Conservation (phyloP, 2,888 invertebrate genomes). For the Laspeyria flexula region DNA sequence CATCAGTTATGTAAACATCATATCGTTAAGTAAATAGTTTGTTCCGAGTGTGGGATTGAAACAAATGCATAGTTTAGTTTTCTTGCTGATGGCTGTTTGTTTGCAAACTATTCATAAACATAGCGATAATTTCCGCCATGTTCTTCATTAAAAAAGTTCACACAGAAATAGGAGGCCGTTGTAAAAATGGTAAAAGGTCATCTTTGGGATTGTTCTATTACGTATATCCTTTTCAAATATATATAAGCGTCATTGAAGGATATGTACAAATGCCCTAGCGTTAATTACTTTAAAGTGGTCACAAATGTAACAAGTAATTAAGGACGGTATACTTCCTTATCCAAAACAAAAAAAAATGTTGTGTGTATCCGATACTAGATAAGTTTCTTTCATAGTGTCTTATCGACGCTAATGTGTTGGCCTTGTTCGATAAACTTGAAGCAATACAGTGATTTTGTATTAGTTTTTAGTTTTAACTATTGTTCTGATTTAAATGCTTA, state of each 20-base stretch:
- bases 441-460: constrained; percentile 13
- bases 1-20: constrained; percentile 43
- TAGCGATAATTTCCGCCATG: neutral
- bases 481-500: neutral
- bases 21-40: constrained; percentile 39
- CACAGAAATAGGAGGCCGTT: neutral
- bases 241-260: no score
- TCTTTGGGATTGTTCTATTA: no score
- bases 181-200: neutral
- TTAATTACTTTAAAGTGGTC: neutral
- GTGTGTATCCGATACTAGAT: constrained; percentile 15
- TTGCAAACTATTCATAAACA: neutral
- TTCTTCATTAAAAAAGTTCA: neutral
- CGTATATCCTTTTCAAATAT: no score
- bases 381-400: constrained; percentile 21
- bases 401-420: constrained; percentile 26
- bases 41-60: constrained; percentile 20
- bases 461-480: neutral
- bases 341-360: constrained; percentile 8
- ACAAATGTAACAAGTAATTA: neutral
- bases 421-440: constrained; percentile 37
- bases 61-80: constrained; percentile 18
- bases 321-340: constrained; percentile 6
- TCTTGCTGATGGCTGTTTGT: constrained; percentile 17
- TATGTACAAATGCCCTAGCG: neutral